Base-by-base conservation (phyloP, 2,888 invertebrate genomes). In the Eristalinus sepulchralis region DNA sequence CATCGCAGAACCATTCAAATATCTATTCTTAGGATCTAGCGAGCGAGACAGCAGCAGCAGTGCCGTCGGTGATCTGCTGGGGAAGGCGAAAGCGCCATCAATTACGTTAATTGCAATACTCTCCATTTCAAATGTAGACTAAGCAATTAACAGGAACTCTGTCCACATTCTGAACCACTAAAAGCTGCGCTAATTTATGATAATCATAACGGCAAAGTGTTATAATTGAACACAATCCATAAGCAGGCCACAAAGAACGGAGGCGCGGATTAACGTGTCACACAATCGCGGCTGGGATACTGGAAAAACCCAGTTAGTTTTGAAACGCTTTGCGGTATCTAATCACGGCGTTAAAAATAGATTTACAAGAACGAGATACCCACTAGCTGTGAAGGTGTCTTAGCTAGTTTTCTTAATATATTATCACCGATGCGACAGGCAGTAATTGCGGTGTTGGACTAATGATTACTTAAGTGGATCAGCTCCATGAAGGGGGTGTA, bases 251-350 rank as follows among this genome's bases (percentile, higher is more conserved):
- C 13, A 17, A 27, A 53, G 34, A 11, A 60, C 33, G 62, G 20
- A 36, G 36, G 20, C 59, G 10, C 17, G 2, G 24, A 34, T 53
- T 47, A 60, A 34, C 11, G 22, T 53, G 47, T 22, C 47, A 47
- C 17, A 47, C n/a, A 53, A 24, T 33, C 33, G 33, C 8, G 8
- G 9, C 20, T 11, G 31, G n/a, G 4, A 60, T 60, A 67, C 68
- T 68, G 62, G 77, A 68, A 77, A 62, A 68, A 57, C 63, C 77
- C 62, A 70, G 77, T 39, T 76, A 60, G 33, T 59, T 60, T 39
- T 17, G 27, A 71, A 60, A 39, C 10, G 59, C 17, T 17, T 39
- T 36, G 20, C 31, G 1, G 22, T 70, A 70, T 70, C 57, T 59
- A 59, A 59, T 59, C 39, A 31, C 34, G 68, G 55, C 13, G 57